Base-by-base conservation (phyloP, 2,797 vertebrate species). In the Todus mexicanus region DNA sequence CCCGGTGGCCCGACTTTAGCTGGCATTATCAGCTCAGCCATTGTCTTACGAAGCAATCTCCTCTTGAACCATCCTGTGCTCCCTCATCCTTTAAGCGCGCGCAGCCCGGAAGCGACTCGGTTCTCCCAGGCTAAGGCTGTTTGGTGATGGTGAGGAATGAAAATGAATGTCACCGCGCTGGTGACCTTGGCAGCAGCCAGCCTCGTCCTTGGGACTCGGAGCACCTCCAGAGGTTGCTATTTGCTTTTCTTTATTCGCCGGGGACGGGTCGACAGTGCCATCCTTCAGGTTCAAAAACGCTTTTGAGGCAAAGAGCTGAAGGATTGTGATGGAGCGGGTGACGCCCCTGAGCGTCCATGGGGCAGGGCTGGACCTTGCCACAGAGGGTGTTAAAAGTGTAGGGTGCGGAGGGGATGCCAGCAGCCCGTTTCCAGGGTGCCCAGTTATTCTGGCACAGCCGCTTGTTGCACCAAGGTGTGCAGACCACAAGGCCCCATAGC, bases 11-110 rank as follows among this genome's bases (percentile, higher is more conserved):
- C 1, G 92, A 95, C 96, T 97, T 94, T 80, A 87, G 93, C 94
- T 88, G 96, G 93, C 96, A 88, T 96, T 96, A 96, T 91, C 95
- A 93, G 96, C 94, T 96, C 95, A 95, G 94, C 93, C 90, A 38
- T 85, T 93, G 96, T 94, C 95, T 95, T 90, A 74, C 11, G 53
- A 93, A 92, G 90, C 95, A 95, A 91, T 96, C 96, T 96, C 93
- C 94, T 78, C 65, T 88, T 50, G 87, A 85, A 91, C 79, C 69
- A 7, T 57, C 89, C 83, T 12, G 45, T 72, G 53, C 64, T 84
- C 93, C 61, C 81, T 87, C 33, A 27, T 37, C 92, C 84, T 81
- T 40, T 66, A 47, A 50, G n/a, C n/a, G 9, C 29, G 1, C 10
- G 4, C 45, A 25, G 81, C 75, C 71, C 63, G 21, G 88, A 54